Evolutionary conservation across 1,140 invertebrate genomes (phyloP), one percentile per base, ranked within the genome.

Genomic region (Pseudoatta argentina): DNA sequence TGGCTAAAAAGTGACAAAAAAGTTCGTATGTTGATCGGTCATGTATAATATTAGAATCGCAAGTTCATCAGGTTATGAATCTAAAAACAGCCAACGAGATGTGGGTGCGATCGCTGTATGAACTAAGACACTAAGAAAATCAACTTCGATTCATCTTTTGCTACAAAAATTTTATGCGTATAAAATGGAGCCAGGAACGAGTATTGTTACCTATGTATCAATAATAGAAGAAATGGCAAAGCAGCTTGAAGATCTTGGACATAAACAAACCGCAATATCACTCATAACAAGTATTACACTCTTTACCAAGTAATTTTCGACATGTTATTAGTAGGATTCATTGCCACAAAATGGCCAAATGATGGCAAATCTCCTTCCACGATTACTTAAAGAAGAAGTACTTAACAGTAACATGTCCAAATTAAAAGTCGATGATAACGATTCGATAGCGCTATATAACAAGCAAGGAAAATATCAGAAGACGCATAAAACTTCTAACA

Each of bases 341-440:
- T 16, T 71, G 21, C 39, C 39, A 24, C 8, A 71, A 71, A 21
- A 44, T 10, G 67, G 48, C 21, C 66, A 69, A 18, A 69, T 39
- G 7, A 44, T 44, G 66, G 67, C 3, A 71, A 71, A 48, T 48
- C 24, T 48, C 10, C 67, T 71, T 10, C 67, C 39, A 24, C 14
- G 67, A 2, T 27, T 71, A 30, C 3, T 71, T 3, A 71, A 71
- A 27, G 39, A 71, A 71, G 67, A 71, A 71, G 39, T 71, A 34
- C 18, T 71, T n/a, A 71, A 71, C 8, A 48, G 3, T 14, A 27
- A 34, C 1, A 48, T 71, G 18, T 39, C 67, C 18, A 27, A 27
- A 48, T 44, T 48, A 44, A 39, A 71, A 14, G 3, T 71, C 67
- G 12, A 71, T 39, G 67, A 71, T 16, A 44, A 21, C 3, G 67